Percentiles rank a stretch among this genome's conserved stretches.
phyloP scores from a whole-genome alignment of 2,888 invertebrate genomes.

The Conus canariensis region DNA sequence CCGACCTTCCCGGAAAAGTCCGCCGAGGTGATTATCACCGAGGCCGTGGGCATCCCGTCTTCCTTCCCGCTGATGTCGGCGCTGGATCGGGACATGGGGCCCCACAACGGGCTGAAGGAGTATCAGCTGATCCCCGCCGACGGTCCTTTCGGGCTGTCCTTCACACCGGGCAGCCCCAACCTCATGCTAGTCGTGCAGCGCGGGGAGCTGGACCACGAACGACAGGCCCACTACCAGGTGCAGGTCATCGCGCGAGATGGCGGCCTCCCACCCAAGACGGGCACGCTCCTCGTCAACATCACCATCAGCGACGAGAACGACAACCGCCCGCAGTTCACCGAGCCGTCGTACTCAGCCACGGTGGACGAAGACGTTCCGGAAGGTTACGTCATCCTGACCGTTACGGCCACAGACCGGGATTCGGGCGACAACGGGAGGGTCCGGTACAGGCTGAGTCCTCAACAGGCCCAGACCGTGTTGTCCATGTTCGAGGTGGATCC shows the following conservation, averaged over 20 bases:
- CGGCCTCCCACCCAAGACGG: constrained; percentile 61
- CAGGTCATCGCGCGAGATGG: constrained; percentile 67
- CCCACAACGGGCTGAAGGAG: constrained; percentile 61
- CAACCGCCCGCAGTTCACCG: constrained; percentile 64
- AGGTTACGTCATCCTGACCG: constrained; percentile 75
- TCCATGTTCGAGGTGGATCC: constrained; percentile 62
- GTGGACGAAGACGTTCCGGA: constrained; percentile 66
- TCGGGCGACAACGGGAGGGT: constrained; percentile 87
- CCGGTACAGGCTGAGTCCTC: constrained; percentile 77
- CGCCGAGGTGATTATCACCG: constrained; percentile 62
- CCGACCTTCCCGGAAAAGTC: constrained; percentile 64
- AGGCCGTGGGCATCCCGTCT: constrained; percentile 59
- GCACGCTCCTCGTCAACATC: constrained; percentile 61
- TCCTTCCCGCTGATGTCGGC: constrained; percentile 63
- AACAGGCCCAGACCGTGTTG: constrained; percentile 57
- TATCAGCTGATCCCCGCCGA: constrained; percentile 63
- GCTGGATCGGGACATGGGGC: constrained; percentile 63
- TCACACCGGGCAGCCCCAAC: constrained; percentile 62
- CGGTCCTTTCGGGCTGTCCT: constrained; percentile 62
- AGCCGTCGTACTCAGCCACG: constrained; percentile 61
- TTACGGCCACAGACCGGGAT: constrained; percentile 92
- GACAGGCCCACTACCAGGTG: constrained; percentile 60
- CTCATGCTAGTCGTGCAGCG: constrained; percentile 60
- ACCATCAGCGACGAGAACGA: constrained; percentile 69
- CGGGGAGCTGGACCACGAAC: constrained; percentile 65